Percentiles rank a stretch among this genome's conserved stretches.
Conservation (phyloP, 2,888 invertebrate genomes). For the Hololepta plana region DNA sequence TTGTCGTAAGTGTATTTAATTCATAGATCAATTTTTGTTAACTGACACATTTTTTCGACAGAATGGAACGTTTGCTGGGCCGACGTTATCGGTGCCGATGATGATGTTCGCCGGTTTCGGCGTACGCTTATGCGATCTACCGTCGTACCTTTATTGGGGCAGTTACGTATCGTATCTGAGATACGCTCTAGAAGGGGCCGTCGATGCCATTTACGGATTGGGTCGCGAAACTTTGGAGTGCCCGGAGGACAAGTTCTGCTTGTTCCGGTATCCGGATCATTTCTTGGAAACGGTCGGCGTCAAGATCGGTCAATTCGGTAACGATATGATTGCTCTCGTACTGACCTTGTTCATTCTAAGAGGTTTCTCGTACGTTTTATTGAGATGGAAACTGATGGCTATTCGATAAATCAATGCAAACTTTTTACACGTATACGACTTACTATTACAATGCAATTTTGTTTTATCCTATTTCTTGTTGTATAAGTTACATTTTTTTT, state of each 20-base stretch:
- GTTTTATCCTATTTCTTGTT: too few relatives aligned
- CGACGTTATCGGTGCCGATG: constrained; percentile 80
- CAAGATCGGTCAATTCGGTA: constrained; percentile 64
- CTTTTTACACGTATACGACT: not conserved
- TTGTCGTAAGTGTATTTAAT: constrained; percentile 45
- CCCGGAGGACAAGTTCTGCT: constrained; percentile 54
- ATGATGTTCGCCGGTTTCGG: constrained; percentile 97
- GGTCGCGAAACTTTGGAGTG: constrained; percentile 61
- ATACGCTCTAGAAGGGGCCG: constrained; percentile 78
- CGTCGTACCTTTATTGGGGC: constrained; percentile 75
- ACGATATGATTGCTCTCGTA: constrained; percentile 57
- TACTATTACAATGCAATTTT: too few relatives aligned
- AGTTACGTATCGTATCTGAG: constrained; percentile 80
- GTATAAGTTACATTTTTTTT: too few relatives aligned
- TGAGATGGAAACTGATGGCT: constrained; percentile 58
- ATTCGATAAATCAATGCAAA: constrained; percentile 33
- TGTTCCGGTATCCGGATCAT: constrained; percentile 63
- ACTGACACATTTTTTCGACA: constrained; percentile 24
- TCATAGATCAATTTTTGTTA: constrained; percentile 5
- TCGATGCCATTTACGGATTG: constrained; percentile 70
- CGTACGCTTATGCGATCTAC: constrained; percentile 73
- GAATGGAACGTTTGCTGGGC: constrained; percentile 92
- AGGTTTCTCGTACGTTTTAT: constrained; percentile 47
- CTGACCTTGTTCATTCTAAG: constrained; percentile 48
- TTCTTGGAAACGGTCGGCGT: constrained; percentile 72